Conservation (phyloP, 2,797 vertebrate species). For the Benthosema pterotum region DNA sequence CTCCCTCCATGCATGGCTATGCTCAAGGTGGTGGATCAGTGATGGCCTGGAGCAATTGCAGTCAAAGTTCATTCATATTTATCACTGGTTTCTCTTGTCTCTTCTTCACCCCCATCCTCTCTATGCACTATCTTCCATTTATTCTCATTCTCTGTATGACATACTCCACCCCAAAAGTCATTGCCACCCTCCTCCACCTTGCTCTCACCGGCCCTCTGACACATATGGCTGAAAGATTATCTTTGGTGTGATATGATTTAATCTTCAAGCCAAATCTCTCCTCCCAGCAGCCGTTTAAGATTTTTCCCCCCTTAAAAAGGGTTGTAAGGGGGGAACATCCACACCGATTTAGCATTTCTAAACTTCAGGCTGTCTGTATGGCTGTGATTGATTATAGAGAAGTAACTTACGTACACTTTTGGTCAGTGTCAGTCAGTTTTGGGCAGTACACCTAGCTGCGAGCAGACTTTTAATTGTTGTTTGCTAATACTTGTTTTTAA, state of each 20-base stretch:
- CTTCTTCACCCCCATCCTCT: neutral
- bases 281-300: constrained; percentile 19
- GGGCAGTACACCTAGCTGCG: too few relatives aligned
- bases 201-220: constrained; percentile 57
- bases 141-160: neutral
- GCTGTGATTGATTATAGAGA: neutral
- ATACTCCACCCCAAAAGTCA: neutral
- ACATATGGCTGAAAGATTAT: constrained; percentile 59
- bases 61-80: neutral
- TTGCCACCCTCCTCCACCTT: constrained; percentile 2
- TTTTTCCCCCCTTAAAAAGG: neutral
- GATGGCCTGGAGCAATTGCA: constrained; percentile 33
- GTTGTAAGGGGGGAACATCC: neutral
- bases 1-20: constrained; percentile 1
- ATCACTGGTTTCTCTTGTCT: neutral
- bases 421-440: too few relatives aligned
- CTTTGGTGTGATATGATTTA: constrained; percentile 54
- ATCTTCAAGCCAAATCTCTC: constrained; percentile 58
- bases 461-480: too few relatives aligned
- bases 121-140: neutral
- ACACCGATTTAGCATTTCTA: too few relatives aligned
- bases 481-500: too few relatives aligned
- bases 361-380: neutral
- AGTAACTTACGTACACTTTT: neutral
- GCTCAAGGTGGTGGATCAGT: constrained; percentile 5